phyloP scores from a whole-genome alignment of 2,113 vertebrate species.

The human (Homo sapiens) region GRCh38 chr12:107481001-107481500 shows the following conservation, averaged over 20 bases:
- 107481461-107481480: background rate
- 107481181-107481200: background rate
- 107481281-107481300: background rate
- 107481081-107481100: background rate
- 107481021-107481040: background rate
- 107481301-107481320: background rate
- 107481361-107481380: background rate
- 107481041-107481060: background rate
- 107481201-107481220: background rate
- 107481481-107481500: background rate
- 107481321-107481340: background rate
- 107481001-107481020: background rate
- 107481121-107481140: accelerated
- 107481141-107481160: background rate
- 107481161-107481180: background rate
- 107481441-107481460: background rate
- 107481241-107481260: background rate
- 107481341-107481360: background rate
- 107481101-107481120: background rate
- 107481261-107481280: background rate
- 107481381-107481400: background rate
- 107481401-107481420: background rate
- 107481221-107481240: background rate
- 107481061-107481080: background rate
- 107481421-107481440: background rate